Evolutionary conservation across 2,888 invertebrate genomes (phyloP).

Genomic region (Blomia tropicalis): DNA sequence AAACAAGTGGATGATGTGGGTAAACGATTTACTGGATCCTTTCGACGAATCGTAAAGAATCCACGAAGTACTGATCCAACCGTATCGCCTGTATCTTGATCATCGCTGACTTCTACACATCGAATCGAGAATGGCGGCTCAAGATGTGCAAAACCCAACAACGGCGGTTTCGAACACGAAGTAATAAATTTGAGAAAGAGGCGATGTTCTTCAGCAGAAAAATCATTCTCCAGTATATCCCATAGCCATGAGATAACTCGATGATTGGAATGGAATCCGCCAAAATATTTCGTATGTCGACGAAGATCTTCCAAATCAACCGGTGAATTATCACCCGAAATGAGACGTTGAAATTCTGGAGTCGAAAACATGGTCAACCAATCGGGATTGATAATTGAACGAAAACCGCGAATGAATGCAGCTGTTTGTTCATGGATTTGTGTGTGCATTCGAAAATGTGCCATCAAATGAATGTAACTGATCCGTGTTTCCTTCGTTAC

Average conservation of each 20-base stretch:
- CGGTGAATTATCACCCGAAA: conserved; percentile 87
- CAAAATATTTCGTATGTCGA: conserved; percentile 92
- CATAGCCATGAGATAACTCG: conserved; percentile 95
- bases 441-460: conserved; percentile 92
- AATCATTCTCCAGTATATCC: conserved; percentile 92
- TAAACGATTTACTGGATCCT: conserved; percentile 77
- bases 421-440: conserved; percentile 93
- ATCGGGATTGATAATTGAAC: conserved; percentile 81
- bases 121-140: conserved; percentile 96
- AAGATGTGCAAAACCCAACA: conserved; percentile 84
- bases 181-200: conserved; percentile 88
- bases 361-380: conserved; percentile 89
- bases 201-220: conserved; percentile 72
- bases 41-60: conserved; percentile 89
- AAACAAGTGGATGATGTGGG: conserved; percentile 99
- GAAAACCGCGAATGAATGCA: conserved; percentile 88
- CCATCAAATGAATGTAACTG: conserved; percentile 94
- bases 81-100: conserved; percentile 48
- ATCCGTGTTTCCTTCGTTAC: conserved; percentile 92
- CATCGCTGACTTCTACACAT: conserved; percentile 97
- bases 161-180: conserved; percentile 89
- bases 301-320: conserved; percentile 55
- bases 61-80: conserved; percentile 62
- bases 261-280: conserved; percentile 96
- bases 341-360: conserved; percentile 81